Evolutionary conservation across 2,888 invertebrate species (phyloP).

Genomic region (Cryptops parisi): DNA sequence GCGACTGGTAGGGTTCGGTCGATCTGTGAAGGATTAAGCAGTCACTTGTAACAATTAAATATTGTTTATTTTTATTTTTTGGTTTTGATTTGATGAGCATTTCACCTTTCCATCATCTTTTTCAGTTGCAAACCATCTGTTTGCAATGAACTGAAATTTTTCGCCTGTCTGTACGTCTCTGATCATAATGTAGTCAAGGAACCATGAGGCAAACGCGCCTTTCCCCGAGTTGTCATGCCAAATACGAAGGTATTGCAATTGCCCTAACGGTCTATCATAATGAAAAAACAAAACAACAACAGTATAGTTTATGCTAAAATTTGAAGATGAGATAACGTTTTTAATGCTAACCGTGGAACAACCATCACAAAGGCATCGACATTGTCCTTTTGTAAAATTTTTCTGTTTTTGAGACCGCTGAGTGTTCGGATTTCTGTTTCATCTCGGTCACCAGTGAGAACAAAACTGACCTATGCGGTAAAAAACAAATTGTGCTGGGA

Average conservation of each 20-base stretch:
- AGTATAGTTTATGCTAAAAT: no score
- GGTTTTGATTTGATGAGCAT: background rate
- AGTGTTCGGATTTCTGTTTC: constrained; percentile 26
- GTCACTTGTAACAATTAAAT: no score
- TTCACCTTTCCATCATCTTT: constrained; percentile 33
- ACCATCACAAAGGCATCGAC: constrained; percentile 29
- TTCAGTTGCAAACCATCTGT: constrained; percentile 38
- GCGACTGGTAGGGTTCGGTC: constrained; percentile 38
- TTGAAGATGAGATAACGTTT: no score
- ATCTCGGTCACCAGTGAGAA: constrained; percentile 26
- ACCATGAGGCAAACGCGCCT: constrained; percentile 35
- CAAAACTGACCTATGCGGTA: constrained; percentile 17
- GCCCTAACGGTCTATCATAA: constrained; percentile 35
- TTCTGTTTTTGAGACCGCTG: constrained; percentile 21
- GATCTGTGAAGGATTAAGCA: constrained; percentile 33
- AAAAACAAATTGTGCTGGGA: no score
- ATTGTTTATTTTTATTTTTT: background rate
- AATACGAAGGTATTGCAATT: constrained; percentile 33
- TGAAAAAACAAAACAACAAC: no score
- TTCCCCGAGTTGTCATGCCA: constrained; percentile 39
- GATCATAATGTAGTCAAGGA: constrained; percentile 33
- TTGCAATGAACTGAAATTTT: constrained; percentile 32
- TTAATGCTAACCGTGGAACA: constrained; percentile 17
- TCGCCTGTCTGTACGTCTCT: constrained; percentile 36
- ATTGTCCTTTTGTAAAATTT: constrained; percentile 25